These are phyloP conservation scores for Coleophora flavipennella DNA, from an alignment of 2,888 invertebrate species.

Conservation along the genomic window DNA sequence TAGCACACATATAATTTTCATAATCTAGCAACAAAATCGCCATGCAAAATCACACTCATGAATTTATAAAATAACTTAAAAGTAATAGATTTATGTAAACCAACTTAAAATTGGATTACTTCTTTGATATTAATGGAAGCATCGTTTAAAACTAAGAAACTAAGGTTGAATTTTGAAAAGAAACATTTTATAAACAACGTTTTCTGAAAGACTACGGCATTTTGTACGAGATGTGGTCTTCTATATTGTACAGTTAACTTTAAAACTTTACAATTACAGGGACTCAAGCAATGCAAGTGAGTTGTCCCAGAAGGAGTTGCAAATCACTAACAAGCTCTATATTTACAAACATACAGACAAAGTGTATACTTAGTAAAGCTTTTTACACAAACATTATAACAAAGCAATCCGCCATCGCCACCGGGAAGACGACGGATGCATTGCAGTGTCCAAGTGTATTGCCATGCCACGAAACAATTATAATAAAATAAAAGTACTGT, in stretches of 20 bases:
- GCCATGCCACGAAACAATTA: conserved; percentile 65
- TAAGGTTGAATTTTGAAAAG: conserved; percentile 36
- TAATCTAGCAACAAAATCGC: conserved; percentile 61
- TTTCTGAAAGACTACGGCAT: conserved; percentile 23
- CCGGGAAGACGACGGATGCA: conserved; percentile 44
- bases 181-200: conserved; percentile 19
- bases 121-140: conserved; percentile 74
- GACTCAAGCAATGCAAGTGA: background rate
- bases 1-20: conserved; percentile 45
- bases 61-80: conserved; percentile 47
- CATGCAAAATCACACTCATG: conserved; percentile 67
- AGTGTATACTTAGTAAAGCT: conserved; percentile 66
- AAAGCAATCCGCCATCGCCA: conserved; percentile 43
- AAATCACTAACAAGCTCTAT: conserved; percentile 41
- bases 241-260: conserved; percentile 19
- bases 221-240: conserved; percentile 34
- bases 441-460: conserved; percentile 63
- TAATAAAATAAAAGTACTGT: conserved; percentile 44
- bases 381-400: conserved; percentile 65
- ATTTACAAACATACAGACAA: conserved; percentile 63
- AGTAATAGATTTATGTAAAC: conserved; percentile 55
- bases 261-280: too few species aligned
- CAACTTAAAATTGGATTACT: conserved; percentile 65
- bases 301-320: conserved; percentile 16
- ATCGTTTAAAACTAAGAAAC: conserved; percentile 64